Base-by-base conservation (phyloP, 1,140 invertebrate genomes). In the Drosophila burlai region DNA sequence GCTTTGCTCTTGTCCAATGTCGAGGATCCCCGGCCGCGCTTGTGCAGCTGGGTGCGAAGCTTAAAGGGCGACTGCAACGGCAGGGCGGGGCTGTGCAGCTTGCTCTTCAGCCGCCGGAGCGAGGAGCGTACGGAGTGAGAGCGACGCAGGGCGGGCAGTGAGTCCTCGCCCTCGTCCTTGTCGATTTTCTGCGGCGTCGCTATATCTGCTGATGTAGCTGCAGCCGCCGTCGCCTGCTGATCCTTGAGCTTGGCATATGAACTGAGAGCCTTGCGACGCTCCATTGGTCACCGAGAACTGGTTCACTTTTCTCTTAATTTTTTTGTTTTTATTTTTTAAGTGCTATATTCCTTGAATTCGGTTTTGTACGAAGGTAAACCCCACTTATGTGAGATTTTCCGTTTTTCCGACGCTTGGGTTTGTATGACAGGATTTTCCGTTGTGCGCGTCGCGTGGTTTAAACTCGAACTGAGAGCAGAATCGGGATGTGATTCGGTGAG, bases 61-160 rank as follows among this genome's bases (percentile, higher is more conserved):
- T 92, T 92, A 34, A 92, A 92, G 7, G 91, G 91, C 21, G 91
- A 91, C 57, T 90, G 81, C 65, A 89, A 21, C 15, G 79, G 60
- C 46, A 83, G 49, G 40, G 75, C 76, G 18, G 89, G 84, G 49
- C 86, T 91, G 29, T 91, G 78, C 52, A 92, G 78, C 57, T 92
- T 92, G 54, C 75, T 89, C 64, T 92, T 92, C 10, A 97, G 95
- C 68, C 96, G 92, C 74, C 95, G 95, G 49, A 96, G 93, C 40
- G 96, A 97, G 42, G 95, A 95, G 63, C 96, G 94, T 76, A 97
- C 95, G 40, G 96, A 96, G 77, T 95, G 94, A 68, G 96, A 95
- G 74, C 96, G 94, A 42, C 95, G 95, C 69, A 96, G 92, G 29
- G 81, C 93, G 21, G 91, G 93, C 67, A 85, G 34, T 2, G 79